A percentile compares a stretch with the other conserved stretches of the same genome.
phyloP scores from a whole-genome alignment of 1,140 invertebrate species.

The Drusus annulatus region DNA sequence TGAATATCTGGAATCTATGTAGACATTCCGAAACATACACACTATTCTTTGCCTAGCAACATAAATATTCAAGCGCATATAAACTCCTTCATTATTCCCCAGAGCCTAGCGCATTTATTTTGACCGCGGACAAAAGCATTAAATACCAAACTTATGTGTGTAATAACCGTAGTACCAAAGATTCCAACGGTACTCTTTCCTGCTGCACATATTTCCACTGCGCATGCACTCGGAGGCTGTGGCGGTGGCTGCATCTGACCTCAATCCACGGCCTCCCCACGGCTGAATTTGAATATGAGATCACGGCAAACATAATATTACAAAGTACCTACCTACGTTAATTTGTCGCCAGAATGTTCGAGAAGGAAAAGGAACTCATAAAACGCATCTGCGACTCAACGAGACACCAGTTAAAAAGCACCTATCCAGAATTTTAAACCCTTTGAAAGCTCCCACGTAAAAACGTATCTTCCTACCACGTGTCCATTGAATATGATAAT shows the following conservation, averaged over 20 bases:
- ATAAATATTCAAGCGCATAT: too few species aligned
- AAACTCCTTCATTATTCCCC: neutral
- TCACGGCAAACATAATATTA: conserved; percentile 47
- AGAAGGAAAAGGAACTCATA: neutral
- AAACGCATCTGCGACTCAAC: too few species aligned
- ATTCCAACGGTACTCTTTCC: conserved; percentile 24
- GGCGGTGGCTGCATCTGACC: conserved; percentile 46
- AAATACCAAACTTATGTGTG: neutral
- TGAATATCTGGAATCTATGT: too few species aligned
- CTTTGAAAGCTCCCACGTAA: too few species aligned
- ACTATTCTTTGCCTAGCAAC: too few species aligned
- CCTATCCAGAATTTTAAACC: too few species aligned
- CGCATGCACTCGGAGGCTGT: conserved; percentile 7
- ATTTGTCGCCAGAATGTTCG: conserved; percentile 49
- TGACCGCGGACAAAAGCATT: neutral
- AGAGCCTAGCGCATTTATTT: neutral
- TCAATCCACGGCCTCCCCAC: conserved; percentile 45
- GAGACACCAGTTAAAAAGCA: too few species aligned
- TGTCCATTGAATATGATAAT: too few species aligned
- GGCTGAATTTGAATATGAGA: conserved; percentile 50
- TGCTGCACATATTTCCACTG: conserved; percentile 26
- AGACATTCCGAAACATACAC: too few species aligned
- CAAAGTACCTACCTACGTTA: too few species aligned
- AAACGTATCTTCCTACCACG: too few species aligned
- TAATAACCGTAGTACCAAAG: neutral